Base-by-base conservation (phyloP, 1,140 invertebrate species). In the Ladona fulva region DNA sequence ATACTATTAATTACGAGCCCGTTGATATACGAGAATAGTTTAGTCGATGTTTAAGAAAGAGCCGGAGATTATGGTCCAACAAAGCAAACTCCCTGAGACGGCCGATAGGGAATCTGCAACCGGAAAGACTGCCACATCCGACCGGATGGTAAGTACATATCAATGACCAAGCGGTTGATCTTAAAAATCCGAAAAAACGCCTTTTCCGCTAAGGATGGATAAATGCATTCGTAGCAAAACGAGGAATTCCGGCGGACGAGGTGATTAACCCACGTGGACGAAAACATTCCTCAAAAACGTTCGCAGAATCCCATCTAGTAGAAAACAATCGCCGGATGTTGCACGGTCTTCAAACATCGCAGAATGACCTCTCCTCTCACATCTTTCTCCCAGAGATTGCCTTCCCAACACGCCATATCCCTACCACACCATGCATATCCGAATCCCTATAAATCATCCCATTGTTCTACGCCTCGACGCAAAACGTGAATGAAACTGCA, bases 291-390 rank as follows among this genome's bases (percentile, higher is more conserved):
- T 3, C 52, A 66, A 12, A 66, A 66, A 66, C 3, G 3, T 22
- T 22, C 52, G 52, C 52, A 22, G 52, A 66, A 66, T 66, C 52
- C 16, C 52, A 66, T 66, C 52, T 66, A 66, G 52, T 19, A 22
- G 52, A 66, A 66, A 66, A 66, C 52, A 66, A 66, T 66, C 52
- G 52, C 52, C 52, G 52, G 52, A 66, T 66, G 52, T 66, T 66
- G 52, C 52, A 66, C 52, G 52, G 3, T 66, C 52, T 22, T 66
- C 52, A 66, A 22, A 16, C 52, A 66, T 66, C 52, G n/a, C 14
- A 3, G n/a, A 66, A 66, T 66, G 52, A 66, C 52, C 52, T 66
- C n/a, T 66, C 44, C 44, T 52, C 52, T 6, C 52, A 66, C 52
- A 16, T 22, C 52, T 66, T 66, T 22, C 52, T 22, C 52, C 52